Evolutionary conservation across 2,113 vertebrate species (phyloP).

Genomic region (Chinchilla lanigera): DNA sequence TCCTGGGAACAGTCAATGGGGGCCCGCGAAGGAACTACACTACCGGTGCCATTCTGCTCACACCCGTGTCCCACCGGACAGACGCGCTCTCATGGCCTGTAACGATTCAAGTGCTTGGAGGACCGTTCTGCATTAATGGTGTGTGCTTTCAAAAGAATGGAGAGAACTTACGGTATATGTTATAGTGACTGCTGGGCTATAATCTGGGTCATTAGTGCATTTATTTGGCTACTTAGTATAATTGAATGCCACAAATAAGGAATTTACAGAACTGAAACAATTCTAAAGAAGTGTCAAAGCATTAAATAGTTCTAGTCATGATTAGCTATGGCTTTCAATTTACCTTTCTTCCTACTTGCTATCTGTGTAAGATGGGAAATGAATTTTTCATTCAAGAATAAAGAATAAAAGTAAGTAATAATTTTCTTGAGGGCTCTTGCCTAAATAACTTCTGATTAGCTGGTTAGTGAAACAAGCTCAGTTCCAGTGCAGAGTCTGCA

Average conservation of each 20-base stretch:
- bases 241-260: background rate
- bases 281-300: constrained; percentile 26
- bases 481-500: constrained; percentile 20
- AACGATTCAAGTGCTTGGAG: constrained; percentile 8
- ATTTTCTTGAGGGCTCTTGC: background rate
- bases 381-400: constrained; percentile 24
- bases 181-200: background rate
- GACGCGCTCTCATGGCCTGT: background rate
- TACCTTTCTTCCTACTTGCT: constrained; percentile 35
- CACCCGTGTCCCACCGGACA: background rate
- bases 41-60: background rate
- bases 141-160: constrained; percentile 20
- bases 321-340: constrained; percentile 56
- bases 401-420: background rate
- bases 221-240: background rate
- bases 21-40: background rate
- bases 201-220: constrained; percentile 4
- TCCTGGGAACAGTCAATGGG: background rate
- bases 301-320: background rate
- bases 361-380: constrained; percentile 40
- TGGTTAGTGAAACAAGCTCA: constrained; percentile 59
- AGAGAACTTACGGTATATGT: background rate
- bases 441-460: constrained; percentile 55
- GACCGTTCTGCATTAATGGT: background rate
- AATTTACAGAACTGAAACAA: background rate